A percentile compares a stretch with the other conserved stretches of the same genome.
Evolutionary conservation across 2,113 vertebrate genomes (phyloP).

Genomic region (Anguilla rostrata): DNA sequence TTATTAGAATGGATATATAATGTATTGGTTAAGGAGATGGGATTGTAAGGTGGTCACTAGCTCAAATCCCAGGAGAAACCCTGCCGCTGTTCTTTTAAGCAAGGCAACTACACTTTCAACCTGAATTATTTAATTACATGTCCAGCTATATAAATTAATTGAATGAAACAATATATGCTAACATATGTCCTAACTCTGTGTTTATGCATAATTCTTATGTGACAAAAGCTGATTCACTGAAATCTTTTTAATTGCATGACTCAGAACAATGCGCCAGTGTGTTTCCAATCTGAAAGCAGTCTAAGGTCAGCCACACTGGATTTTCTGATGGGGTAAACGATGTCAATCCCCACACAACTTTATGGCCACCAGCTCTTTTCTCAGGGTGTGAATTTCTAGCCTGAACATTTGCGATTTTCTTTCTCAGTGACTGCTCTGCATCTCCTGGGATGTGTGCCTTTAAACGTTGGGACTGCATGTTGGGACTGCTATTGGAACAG

Average conservation of each 20-base stretch:
- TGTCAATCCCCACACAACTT: slow-evolving; percentile 67
- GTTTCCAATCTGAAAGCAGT: slow-evolving; percentile 75
- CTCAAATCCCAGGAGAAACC: neutral
- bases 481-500: slow-evolving; percentile 50
- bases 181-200: slow-evolving; percentile 50
- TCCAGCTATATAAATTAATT: neutral
- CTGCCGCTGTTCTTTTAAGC: neutral
- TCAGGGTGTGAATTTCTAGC: slow-evolving; percentile 55
- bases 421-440: slow-evolving; percentile 51
- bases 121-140: neutral
- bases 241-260: slow-evolving; percentile 56
- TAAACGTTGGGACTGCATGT: slow-evolving; percentile 48
- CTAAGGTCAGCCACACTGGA: slow-evolving; percentile 69
- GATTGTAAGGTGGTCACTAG: neutral
- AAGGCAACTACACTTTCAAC: neutral
- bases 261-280: slow-evolving; percentile 61
- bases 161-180: slow-evolving; percentile 39
- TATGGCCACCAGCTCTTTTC: slow-evolving; percentile 59
- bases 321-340: slow-evolving; percentile 68
- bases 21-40: neutral
- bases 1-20: neutral
- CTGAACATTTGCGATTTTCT: slow-evolving; percentile 51
- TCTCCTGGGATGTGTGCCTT: slow-evolving; percentile 42
- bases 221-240: slow-evolving; percentile 73
- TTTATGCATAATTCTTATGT: slow-evolving; percentile 68